Base-by-base conservation (phyloP, 2,113 vertebrate genomes). In the Raja brachyura region DNA sequence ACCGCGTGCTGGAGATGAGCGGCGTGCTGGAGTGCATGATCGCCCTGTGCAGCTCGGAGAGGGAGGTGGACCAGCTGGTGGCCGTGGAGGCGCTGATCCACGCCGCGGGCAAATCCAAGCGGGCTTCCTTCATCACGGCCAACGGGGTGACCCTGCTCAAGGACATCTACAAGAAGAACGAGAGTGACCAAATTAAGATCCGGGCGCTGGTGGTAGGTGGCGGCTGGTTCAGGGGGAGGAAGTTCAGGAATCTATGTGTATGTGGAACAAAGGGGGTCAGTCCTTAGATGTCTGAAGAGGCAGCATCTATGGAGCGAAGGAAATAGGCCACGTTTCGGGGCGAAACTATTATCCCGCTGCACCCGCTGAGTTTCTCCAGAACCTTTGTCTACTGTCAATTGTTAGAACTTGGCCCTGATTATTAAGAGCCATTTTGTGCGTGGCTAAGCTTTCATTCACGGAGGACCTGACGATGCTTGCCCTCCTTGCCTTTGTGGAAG, bases 71-170 rank as follows among this genome's bases (percentile, higher is more conserved):
- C 94, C 99, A 99, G 97, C 97, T 98, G 95, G 97, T 99, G 0
- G 98, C 98, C 0, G 98, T 99, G 93, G 99, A 99, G 95, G 97
- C 98, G 0, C 96, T 99, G 94, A 99, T 99, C 95, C 98, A 99
- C 0, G 98, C 99, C 0, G 97, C 98, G 0, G 98, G 98, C 94
- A 99, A 99, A 95, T 98, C 99, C 93, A 99, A 99, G 95, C 97
- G 97, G 0, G 99, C 99, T 14, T 98, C 98, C 0, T 99, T 99
- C 95, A 99, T 99, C 96, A 99, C 98, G 0, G 97, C 98, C 94
- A 99, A 99, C 0, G 99, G 98, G 0, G 98, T 99, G 93, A 96
- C 97, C 0, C 97, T 99, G 56, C 97, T 99, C 1, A 99, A 99
- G 94, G 98, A 99, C 94, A 98, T 99, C 78, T 99, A 99, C 95